phyloP scores from a whole-genome alignment of 2,113 vertebrate genomes.

The Orthonyx spaldingii region DNA sequence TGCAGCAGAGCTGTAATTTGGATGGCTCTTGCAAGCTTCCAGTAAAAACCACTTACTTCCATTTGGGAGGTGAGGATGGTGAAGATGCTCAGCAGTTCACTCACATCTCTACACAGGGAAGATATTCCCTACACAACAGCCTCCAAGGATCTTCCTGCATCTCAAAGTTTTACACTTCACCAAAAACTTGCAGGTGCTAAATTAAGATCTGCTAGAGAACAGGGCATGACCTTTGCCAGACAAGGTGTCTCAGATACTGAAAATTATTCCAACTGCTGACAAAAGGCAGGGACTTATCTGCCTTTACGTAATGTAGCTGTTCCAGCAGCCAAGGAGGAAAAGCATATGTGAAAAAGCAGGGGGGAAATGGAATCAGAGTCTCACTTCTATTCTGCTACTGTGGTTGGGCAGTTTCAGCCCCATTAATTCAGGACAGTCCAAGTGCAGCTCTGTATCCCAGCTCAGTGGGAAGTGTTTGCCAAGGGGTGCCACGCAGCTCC shows the following conservation, averaged over 20 bases:
- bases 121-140: background rate
- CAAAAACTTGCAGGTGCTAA: slow-evolving; percentile 17
- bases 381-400: background rate
- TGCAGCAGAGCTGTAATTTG: background rate
- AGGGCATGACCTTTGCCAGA: slow-evolving; percentile 21
- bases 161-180: background rate
- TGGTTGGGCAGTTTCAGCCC: background rate
- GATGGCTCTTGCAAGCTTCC: background rate
- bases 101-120: background rate
- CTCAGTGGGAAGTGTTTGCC: background rate
- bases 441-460: background rate
- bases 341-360: background rate
- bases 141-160: background rate
- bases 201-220: slow-evolving; percentile 44
- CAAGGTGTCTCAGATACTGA: slow-evolving; percentile 11
- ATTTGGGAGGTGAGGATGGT: background rate
- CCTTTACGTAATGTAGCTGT: background rate
- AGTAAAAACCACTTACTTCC: background rate
- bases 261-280: background rate
- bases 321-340: background rate
- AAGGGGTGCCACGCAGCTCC: background rate
- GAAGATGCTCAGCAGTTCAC: background rate
- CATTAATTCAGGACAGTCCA: background rate
- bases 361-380: background rate
- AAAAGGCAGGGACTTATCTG: background rate